A percentile compares a stretch with the other conserved stretches of the same genome.
Conservation (phyloP, 2,888 invertebrate species). For the Panopea generosa region DNA sequence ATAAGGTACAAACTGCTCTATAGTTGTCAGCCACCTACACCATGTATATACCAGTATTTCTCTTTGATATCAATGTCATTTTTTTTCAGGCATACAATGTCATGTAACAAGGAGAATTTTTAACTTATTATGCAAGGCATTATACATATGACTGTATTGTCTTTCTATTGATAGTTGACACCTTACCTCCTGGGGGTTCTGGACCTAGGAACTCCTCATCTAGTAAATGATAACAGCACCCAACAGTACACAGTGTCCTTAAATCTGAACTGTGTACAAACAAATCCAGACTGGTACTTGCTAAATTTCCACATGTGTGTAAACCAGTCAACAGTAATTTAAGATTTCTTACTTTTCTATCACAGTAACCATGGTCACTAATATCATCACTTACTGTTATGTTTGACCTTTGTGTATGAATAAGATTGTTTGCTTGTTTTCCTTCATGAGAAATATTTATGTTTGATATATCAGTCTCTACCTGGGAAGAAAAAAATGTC, state of each 20-base stretch:
- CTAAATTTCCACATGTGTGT: constrained; percentile 95
- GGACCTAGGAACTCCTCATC: constrained; percentile 69
- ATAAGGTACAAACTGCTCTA: too few relatives aligned
- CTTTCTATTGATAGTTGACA: too few relatives aligned
- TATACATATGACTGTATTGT: too few relatives aligned
- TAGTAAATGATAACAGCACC: constrained; percentile 95
- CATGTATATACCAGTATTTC: too few relatives aligned
- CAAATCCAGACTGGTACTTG: constrained; percentile 90
- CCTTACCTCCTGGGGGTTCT: too few relatives aligned
- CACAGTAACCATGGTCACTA: not conserved
- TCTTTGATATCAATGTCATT: too few relatives aligned
- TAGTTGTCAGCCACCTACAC: too few relatives aligned
- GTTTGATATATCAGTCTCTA: not conserved
- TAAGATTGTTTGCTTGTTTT: not conserved
- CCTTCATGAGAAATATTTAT: not conserved
- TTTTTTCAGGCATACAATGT: too few relatives aligned
- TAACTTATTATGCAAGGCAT: too few relatives aligned
- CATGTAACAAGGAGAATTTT: too few relatives aligned
- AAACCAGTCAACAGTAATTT: constrained; percentile 88
- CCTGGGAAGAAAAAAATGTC: too few relatives aligned
- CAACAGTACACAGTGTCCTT: constrained; percentile 91
- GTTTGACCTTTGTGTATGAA: not conserved
- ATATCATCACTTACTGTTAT: not conserved
- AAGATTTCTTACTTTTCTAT: not conserved
- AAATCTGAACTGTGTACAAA: constrained; percentile 87